phyloP scores from a whole-genome alignment of 2,888 invertebrate species.

The Protophormia terraenovae region DNA sequence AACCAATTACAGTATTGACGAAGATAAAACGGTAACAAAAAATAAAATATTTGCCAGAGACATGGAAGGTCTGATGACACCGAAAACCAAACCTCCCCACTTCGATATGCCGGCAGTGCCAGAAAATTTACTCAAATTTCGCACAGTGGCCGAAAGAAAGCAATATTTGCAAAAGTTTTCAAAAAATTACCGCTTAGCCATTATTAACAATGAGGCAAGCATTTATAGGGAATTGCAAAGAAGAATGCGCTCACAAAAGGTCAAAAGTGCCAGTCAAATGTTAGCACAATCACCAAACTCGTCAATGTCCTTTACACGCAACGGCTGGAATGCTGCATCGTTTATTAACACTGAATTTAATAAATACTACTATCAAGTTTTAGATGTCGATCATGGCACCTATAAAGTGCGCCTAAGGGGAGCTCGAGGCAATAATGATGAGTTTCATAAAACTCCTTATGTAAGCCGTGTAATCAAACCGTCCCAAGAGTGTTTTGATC shows the following conservation, averaged over 20 bases:
- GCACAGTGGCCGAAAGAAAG: slow-evolving; percentile 83
- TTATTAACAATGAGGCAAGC: slow-evolving; percentile 81
- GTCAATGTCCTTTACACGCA: slow-evolving; percentile 78
- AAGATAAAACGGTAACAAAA: slow-evolving; percentile 55
- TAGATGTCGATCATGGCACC: slow-evolving; percentile 74
- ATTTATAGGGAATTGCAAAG: slow-evolving; percentile 79
- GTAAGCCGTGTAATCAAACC: slow-evolving; percentile 62
- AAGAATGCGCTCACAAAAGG: slow-evolving; percentile 75
- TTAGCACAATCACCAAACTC: slow-evolving; percentile 72
- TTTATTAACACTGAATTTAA: slow-evolving; percentile 78
- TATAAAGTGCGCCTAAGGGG: slow-evolving; percentile 76
- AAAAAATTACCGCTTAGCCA: slow-evolving; percentile 77
- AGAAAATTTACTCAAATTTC: slow-evolving; percentile 79
- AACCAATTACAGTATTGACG: slow-evolving; percentile 70
- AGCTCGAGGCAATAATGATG: slow-evolving; percentile 76
- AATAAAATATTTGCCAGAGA: slow-evolving; percentile 62
- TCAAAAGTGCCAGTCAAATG: slow-evolving; percentile 75
- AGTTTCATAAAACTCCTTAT: slow-evolving; percentile 74
- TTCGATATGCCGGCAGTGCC: slow-evolving; percentile 79
- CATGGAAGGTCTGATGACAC: slow-evolving; percentile 78
- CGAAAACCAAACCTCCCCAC: slow-evolving; percentile 76
- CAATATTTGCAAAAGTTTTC: slow-evolving; percentile 79
- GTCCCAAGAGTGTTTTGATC: not conserved
- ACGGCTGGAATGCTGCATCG: slow-evolving; percentile 79
- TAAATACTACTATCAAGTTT: slow-evolving; percentile 79